Percentiles rank a stretch among this genome's conserved stretches.
Evolutionary conservation across 2,113 vertebrate genomes (phyloP).

Genomic region (Odocoileus hemionus): DNA sequence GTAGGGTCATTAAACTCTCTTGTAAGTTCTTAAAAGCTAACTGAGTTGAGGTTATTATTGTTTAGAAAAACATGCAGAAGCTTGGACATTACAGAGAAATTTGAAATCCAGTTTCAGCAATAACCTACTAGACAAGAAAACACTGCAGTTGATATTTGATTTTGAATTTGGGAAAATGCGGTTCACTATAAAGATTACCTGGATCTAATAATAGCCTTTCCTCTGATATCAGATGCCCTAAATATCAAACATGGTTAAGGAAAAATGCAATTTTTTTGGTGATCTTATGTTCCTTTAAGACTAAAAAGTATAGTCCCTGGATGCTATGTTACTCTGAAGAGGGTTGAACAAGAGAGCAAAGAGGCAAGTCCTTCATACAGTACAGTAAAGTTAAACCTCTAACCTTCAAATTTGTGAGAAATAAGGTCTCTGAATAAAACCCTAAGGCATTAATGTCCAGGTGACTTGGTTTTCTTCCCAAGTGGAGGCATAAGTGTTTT

Average conservation of each 20-base stretch:
- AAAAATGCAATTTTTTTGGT: not conserved
- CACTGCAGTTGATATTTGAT: not conserved
- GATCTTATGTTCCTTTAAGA: not conserved
- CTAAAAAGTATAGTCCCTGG: not conserved
- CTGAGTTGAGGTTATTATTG: not conserved
- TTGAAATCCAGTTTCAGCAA: not conserved
- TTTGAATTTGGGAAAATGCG: fast-evolving
- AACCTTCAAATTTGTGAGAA: not conserved
- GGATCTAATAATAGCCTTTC: not conserved
- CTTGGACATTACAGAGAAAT: not conserved
- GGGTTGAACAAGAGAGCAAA: not conserved
- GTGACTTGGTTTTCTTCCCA: not conserved
- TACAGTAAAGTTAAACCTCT: not conserved
- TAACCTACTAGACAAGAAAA: not conserved
- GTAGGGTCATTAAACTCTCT: not conserved
- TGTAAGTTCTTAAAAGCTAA: not conserved
- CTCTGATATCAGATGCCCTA: not conserved
- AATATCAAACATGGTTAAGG: not conserved
- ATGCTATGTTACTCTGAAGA: not conserved
- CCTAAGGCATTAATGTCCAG: not conserved
- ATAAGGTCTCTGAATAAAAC: not conserved
- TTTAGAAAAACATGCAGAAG: not conserved
- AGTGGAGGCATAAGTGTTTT: not conserved
- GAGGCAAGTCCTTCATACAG: not conserved
- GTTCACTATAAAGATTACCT: not conserved